A percentile compares a stretch with the other conserved stretches of the same genome.
These are phyloP conservation scores for Timandra comae DNA, from an alignment of 2,888 invertebrate genomes.

Conservation along the genomic window DNA sequence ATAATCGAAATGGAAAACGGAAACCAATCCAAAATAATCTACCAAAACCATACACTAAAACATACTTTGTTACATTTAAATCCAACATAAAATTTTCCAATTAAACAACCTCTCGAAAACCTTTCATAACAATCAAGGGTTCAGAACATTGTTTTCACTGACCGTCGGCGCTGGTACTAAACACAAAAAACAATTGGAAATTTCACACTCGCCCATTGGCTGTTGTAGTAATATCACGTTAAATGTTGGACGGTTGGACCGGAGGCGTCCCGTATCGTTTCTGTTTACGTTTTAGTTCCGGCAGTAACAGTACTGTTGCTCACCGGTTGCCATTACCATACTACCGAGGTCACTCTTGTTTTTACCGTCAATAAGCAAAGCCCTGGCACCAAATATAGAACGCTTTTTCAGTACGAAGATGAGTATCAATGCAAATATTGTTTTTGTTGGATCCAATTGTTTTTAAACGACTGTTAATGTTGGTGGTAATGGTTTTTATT, in stretches of 20 bases:
- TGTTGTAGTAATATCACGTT: constrained; percentile 26
- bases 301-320: constrained; percentile 16
- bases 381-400: neutral
- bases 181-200: constrained; percentile 13
- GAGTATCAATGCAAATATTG: too few relatives aligned
- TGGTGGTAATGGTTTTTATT: too few relatives aligned
- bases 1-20: too few relatives aligned
- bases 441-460: too few relatives aligned
- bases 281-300: constrained; percentile 36
- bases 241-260: constrained; percentile 25
- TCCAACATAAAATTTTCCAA: too few relatives aligned
- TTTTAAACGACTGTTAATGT: too few relatives aligned
- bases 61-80: neutral
- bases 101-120: too few relatives aligned
- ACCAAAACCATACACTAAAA: too few relatives aligned
- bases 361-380: constrained; percentile 4
- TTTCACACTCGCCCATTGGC: constrained; percentile 14
- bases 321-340: constrained; percentile 38
- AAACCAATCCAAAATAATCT: too few relatives aligned
- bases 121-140: too few relatives aligned
- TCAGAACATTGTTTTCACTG: too few relatives aligned
- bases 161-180: too few relatives aligned
- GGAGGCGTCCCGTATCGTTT: constrained; percentile 25
- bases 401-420: constrained; percentile 1
- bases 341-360: constrained; percentile 6